phyloP scores from a whole-genome alignment of 2,797 vertebrate species.

The Sebastes melanostomus region DNA sequence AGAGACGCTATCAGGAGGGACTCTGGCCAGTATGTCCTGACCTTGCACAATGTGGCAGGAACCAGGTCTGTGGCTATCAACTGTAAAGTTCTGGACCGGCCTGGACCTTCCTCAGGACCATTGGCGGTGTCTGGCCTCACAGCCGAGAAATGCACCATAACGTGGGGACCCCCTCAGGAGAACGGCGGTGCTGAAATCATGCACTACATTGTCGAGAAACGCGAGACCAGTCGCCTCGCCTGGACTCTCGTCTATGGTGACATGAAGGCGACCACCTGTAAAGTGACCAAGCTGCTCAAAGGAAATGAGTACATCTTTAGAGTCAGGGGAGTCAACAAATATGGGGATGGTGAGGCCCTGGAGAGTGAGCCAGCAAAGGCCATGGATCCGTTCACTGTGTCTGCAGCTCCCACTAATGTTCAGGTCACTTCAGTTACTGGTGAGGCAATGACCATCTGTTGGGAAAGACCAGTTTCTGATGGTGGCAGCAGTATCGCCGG shows the following conservation, averaged over 20 bases:
- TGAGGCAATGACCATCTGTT: constrained; percentile 97
- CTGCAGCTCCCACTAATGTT: constrained; percentile 91
- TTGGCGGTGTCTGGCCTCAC: constrained; percentile 90
- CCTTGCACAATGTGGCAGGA: constrained; percentile 95
- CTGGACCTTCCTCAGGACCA: constrained; percentile 94
- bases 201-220: constrained; percentile 97
- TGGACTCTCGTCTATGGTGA: constrained; percentile 96
- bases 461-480: constrained; percentile 95
- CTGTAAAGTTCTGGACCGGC: constrained; percentile 96
- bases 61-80: constrained; percentile 91
- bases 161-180: constrained; percentile 95
- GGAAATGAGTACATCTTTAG: constrained; percentile 99
- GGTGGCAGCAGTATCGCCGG: constrained; percentile 94
- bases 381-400: constrained; percentile 91
- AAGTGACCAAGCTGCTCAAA: constrained; percentile 95
- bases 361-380: constrained; percentile 93
- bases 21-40: constrained; percentile 94
- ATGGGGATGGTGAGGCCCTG: constrained; percentile 92
- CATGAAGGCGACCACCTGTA: constrained; percentile 94
- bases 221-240: constrained; percentile 95
- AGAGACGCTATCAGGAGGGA: constrained; percentile 94
- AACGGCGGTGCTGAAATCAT: constrained; percentile 95
- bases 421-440: constrained; percentile 93
- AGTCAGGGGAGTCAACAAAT: constrained; percentile 96
- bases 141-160: constrained; percentile 93